A percentile compares a stretch with the other conserved stretches of the same genome.
These are phyloP conservation scores for Fopius arisanus DNA, from an alignment of 1,140 invertebrate genomes.

Conservation along the genomic window DNA sequence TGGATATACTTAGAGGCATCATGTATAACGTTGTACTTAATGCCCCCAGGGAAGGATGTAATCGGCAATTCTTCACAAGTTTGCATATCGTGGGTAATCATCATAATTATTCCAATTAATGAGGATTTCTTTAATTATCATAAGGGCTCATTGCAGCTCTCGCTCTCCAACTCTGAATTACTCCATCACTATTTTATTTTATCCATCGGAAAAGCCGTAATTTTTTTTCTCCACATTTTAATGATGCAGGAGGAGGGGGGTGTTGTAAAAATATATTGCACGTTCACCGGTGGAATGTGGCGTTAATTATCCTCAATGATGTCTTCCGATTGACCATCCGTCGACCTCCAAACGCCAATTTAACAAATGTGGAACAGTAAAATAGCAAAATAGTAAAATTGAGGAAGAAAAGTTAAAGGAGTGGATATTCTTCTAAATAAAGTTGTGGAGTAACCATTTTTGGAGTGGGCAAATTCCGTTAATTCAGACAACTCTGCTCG, in stretches of 20 bases:
- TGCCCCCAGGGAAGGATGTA: constrained; percentile 6
- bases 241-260: background rate
- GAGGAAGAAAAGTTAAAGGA: background rate
- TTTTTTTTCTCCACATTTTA: background rate
- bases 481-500: constrained; percentile 16
- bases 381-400: too few species aligned
- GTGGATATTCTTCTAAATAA: background rate
- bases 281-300: constrained; percentile 1
- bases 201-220: background rate
- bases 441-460: constrained; percentile 26
- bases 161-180: too few species aligned
- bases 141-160: too few species aligned
- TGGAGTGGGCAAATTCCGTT: constrained; percentile 23
- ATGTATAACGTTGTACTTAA: constrained; percentile 17
- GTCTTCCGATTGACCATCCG: constrained; percentile 23
- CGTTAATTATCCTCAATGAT: constrained; percentile 20
- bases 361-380: background rate
- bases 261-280: constrained; percentile 4
- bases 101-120: background rate
- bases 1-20: constrained; percentile 36
- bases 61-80: background rate
- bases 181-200: background rate
- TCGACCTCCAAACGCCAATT: constrained; percentile 6
- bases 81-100: background rate
- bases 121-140: background rate